Percentiles rank a stretch among this genome's conserved stretches.
These are phyloP conservation scores for Portunus trituberculatus DNA, from an alignment of 1,140 invertebrate genomes.

Conservation along the genomic window DNA sequence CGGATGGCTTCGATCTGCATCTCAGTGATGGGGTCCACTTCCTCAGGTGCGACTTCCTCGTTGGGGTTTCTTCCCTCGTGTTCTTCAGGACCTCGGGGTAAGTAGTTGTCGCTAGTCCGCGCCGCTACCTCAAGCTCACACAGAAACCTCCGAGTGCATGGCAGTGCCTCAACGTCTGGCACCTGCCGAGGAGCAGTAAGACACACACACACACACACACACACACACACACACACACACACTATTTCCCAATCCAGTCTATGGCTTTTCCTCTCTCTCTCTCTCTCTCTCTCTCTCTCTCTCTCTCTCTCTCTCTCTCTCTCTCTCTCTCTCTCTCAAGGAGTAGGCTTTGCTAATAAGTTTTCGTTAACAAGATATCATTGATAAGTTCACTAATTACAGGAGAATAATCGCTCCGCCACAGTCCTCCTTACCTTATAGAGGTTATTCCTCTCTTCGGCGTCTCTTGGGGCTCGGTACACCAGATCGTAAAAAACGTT, in stretches of 20 bases:
- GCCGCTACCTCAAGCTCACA: constrained; percentile 55
- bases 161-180: constrained; percentile 48
- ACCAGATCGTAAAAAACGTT: background rate
- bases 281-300: too few species aligned
- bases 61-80: constrained; percentile 37
- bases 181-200: background rate
- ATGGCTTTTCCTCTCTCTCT: background rate
- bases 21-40: constrained; percentile 59
- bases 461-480: background rate
- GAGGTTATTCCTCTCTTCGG: background rate
- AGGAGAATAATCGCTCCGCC: too few species aligned
- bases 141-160: constrained; percentile 50
- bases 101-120: constrained; percentile 68
- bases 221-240: constrained; percentile 41
- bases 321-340: too few species aligned
- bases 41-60: constrained; percentile 54
- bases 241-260: background rate
- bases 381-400: too few species aligned
- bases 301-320: too few species aligned
- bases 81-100: constrained; percentile 31
- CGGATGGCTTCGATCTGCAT: constrained; percentile 61
- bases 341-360: too few species aligned
- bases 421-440: constrained; percentile 52
- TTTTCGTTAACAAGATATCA: too few species aligned
- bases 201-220: background rate